Percentiles rank a stretch among this genome's conserved stretches.
These are phyloP conservation scores for Heterodera filipjevi DNA, from an alignment of 2,888 invertebrate species.

Conservation along the genomic window DNA sequence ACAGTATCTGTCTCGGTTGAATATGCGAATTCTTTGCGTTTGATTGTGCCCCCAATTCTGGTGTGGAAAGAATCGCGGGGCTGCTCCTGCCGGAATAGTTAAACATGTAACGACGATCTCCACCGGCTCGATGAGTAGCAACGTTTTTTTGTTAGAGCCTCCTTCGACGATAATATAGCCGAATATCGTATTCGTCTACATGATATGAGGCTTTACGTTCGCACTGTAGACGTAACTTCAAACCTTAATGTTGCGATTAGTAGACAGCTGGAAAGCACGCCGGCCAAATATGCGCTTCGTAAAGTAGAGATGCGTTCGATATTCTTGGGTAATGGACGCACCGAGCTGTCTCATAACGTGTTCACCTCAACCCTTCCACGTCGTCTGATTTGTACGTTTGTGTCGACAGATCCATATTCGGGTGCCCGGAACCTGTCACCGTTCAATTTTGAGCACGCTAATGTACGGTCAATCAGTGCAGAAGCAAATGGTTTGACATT, in stretches of 20 bases:
- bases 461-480: not conserved
- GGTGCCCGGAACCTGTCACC: no score
- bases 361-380: no score
- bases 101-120: not conserved
- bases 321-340: no score
- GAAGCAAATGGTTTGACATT: slow-evolving; percentile 14
- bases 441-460: slow-evolving; percentile 14
- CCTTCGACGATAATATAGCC: not conserved
- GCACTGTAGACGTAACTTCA: no score
- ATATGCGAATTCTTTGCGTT: not conserved
- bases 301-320: no score
- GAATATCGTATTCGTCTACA: no score
- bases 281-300: no score
- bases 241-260: no score
- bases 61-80: not conserved
- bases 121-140: not conserved
- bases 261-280: no score
- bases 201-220: no score
- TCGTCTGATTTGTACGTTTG: no score
- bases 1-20: not conserved
- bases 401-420: no score
- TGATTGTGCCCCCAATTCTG: not conserved
- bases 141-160: not conserved
- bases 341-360: slow-evolving; percentile 12
- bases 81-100: not conserved